These are phyloP conservation scores for Tenualosa ilisha DNA, from an alignment of 2,797 vertebrate species.

Conservation along the genomic window DNA sequence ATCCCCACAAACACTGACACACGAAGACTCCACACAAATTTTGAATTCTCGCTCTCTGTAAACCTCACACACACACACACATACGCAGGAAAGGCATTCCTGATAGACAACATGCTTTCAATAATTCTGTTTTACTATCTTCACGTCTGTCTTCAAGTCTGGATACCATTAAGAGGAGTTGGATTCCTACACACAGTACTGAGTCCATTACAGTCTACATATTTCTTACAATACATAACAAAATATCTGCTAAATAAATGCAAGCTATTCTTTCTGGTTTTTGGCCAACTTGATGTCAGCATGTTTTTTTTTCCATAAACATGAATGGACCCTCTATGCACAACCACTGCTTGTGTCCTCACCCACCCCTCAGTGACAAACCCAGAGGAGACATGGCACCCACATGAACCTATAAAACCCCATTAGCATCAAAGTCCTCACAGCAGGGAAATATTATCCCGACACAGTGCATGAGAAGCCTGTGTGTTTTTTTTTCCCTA, in stretches of 20 bases:
- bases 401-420: not conserved
- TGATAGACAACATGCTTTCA: not conserved
- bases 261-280: not conserved
- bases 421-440: conserved; percentile 6
- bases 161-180: not conserved
- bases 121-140: not conserved
- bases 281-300: not conserved
- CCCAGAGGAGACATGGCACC: not conserved
- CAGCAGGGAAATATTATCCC: not conserved
- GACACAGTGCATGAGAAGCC: not conserved
- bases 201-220: too few species aligned
- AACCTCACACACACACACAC: not conserved
- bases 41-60: not conserved
- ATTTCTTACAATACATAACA: not conserved
- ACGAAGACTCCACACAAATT: not conserved
- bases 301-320: not conserved
- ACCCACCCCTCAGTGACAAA: not conserved
- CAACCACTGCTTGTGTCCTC: not conserved
- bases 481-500: not conserved
- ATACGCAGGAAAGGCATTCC: not conserved
- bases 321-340: not conserved
- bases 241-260: not conserved
- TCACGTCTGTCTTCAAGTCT: not conserved
- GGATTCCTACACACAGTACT: too few species aligned
- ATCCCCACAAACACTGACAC: not conserved